Evolutionary conservation across 2,797 vertebrate species (phyloP).

Genomic region (Sternotherus odoratus): DNA sequence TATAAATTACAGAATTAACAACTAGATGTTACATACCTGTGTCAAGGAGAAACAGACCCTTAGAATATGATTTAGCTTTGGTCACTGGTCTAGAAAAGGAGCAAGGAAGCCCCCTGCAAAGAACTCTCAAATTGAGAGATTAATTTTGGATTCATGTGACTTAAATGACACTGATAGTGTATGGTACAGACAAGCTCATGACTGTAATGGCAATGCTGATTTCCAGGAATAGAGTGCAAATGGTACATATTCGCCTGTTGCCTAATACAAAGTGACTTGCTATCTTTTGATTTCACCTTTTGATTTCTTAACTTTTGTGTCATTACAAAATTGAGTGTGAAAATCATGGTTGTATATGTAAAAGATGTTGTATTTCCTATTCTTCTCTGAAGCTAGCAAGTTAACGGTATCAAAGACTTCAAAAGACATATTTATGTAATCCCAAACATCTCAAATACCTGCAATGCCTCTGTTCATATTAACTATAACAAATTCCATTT

Average conservation of each 20-base stretch:
- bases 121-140: background rate
- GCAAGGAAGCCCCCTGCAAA: background rate
- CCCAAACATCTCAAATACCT: background rate
- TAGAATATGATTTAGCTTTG: background rate
- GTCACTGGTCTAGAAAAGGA: background rate
- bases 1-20: background rate
- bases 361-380: background rate
- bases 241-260: background rate
- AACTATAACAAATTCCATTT: background rate
- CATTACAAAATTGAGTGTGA: background rate
- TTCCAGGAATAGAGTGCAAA: rapidly evolving
- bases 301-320: background rate
- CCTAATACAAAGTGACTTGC: background rate
- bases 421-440: background rate
- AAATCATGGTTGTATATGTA: background rate
- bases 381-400: background rate
- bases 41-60: background rate
- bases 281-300: background rate
- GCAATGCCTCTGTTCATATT: background rate
- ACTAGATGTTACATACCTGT: background rate
- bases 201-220: background rate
- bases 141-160: background rate
- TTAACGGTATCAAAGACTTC: background rate
- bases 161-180: background rate
- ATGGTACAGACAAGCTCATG: background rate